A percentile compares a stretch with the other conserved stretches of the same genome.
phyloP scores from a whole-genome alignment of 2,797 vertebrate species.

The Scolopax rusticola region DNA sequence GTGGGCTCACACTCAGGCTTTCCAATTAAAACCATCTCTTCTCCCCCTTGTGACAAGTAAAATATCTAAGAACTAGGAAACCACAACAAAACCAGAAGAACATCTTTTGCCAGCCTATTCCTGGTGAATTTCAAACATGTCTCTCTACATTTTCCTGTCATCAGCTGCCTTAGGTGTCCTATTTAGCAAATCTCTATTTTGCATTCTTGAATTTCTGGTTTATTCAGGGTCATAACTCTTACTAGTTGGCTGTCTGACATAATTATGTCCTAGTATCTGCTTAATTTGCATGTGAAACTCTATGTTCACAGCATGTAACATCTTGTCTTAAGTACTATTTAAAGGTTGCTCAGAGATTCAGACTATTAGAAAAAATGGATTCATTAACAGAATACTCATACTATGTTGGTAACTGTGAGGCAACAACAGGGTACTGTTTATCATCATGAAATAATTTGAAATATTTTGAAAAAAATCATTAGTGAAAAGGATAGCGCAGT shows the following conservation, averaged over 20 bases:
- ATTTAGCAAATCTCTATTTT: background rate
- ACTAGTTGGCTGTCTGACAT: background rate
- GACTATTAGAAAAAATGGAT: background rate
- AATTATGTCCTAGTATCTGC: background rate
- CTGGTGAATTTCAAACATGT: background rate
- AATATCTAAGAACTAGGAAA: background rate
- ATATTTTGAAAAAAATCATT: background rate
- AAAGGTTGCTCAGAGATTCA: background rate
- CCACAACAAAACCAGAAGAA: background rate
- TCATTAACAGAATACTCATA: background rate
- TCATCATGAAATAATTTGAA: background rate
- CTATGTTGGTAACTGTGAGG: background rate
- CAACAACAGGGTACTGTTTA: background rate
- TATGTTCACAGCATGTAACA: background rate
- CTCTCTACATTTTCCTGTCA: background rate
- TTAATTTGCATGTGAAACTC: background rate
- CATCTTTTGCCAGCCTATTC: background rate
- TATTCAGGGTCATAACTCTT: background rate
- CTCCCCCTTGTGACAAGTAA: background rate
- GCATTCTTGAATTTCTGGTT: background rate
- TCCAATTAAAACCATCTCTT: background rate
- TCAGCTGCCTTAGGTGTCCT: background rate
- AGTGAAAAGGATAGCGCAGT: background rate
- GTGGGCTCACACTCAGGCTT: background rate
- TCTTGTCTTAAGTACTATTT: background rate